Conservation (phyloP, 30 jellyfish, hydroid and myxozoan species). For the Sanderia malayensis region DNA sequence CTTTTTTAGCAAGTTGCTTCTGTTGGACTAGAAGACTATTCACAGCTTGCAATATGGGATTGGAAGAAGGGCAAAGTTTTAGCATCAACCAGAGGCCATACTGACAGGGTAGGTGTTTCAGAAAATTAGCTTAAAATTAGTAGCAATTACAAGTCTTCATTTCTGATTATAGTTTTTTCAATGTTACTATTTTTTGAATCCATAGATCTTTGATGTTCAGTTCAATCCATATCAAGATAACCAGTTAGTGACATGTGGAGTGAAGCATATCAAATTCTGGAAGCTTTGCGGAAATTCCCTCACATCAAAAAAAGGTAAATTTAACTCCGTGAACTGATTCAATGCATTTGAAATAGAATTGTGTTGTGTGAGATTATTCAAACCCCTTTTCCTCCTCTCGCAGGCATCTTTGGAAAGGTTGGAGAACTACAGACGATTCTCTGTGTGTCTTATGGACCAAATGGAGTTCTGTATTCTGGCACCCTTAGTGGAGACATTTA, state of each 20-base stretch:
- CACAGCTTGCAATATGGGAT: constrained; percentile 91
- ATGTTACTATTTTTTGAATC: too few relatives aligned
- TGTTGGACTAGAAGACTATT: constrained; percentile 90
- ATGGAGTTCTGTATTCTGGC: constrained; percentile 86
- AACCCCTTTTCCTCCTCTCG: too few relatives aligned
- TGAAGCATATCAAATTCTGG: constrained; percentile 94
- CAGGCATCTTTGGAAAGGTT: constrained; percentile 86
- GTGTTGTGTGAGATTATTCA: too few relatives aligned
- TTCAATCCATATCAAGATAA: constrained; percentile 95
- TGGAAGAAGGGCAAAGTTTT: constrained; percentile 94
- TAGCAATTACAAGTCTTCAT: too few relatives aligned
- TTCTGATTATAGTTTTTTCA: too few relatives aligned
- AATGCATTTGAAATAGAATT: too few relatives aligned
- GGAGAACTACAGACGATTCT: constrained; percentile 93
- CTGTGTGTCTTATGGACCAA: constrained; percentile 82
- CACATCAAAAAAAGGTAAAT: constrained; percentile 79
- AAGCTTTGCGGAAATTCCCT: constrained; percentile 92
- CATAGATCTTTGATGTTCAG: constrained; percentile 93
- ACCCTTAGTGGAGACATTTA: constrained; percentile 93
- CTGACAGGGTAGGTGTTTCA: constrained; percentile 88
- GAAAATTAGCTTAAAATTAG: too few relatives aligned
- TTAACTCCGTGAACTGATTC: too few relatives aligned
- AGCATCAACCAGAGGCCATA: constrained; percentile 93
- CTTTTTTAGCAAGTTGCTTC: constrained; percentile 87
- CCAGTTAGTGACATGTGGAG: constrained; percentile 94